Evolutionary conservation across 2,797 vertebrate species (phyloP).

Genomic region (Nasua narica): DNA sequence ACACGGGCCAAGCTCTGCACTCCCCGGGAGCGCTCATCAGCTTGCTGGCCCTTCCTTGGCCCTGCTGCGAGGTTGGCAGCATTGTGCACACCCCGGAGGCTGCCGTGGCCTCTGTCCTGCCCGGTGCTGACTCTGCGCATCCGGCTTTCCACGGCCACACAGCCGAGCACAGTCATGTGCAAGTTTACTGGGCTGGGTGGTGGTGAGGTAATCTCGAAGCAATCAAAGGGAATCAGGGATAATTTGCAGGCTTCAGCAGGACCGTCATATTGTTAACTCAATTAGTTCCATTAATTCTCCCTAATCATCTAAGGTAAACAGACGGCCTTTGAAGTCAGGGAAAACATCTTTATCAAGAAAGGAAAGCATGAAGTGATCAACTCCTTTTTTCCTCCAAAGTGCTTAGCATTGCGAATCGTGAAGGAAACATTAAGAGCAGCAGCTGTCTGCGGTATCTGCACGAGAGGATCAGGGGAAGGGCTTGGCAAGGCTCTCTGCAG

Average conservation of each 20-base stretch:
- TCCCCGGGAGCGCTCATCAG: neutral
- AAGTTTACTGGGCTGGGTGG: neutral
- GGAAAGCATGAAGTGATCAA: neutral
- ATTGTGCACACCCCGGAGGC: neutral
- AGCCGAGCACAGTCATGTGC: fast-evolving
- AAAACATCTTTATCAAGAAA: slow-evolving; percentile 46
- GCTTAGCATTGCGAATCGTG: neutral
- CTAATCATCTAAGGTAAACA: slow-evolving; percentile 69
- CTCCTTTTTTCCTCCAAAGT: slow-evolving; percentile 15
- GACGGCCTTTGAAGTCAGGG: slow-evolving; percentile 24
- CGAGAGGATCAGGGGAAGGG: neutral
- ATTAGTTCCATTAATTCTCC: slow-evolving; percentile 73
- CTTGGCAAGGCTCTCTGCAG: fast-evolving
- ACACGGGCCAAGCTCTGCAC: neutral
- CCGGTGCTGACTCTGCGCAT: neutral
- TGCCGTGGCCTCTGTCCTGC: neutral
- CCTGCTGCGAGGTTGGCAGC: neutral
- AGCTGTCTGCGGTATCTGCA: neutral
- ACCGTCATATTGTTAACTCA: slow-evolving; percentile 66
- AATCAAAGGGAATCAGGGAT: slow-evolving; percentile 58
- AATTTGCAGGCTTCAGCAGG: slow-evolving; percentile 68
- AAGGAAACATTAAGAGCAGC: neutral
- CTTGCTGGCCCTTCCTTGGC: neutral
- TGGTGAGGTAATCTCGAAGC: slow-evolving; percentile 34
- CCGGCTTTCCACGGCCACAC: neutral